A percentile compares a stretch with the other conserved stretches of the same genome.
Conservation (phyloP, 2,888 invertebrate genomes). For the Dioctria linearis region DNA sequence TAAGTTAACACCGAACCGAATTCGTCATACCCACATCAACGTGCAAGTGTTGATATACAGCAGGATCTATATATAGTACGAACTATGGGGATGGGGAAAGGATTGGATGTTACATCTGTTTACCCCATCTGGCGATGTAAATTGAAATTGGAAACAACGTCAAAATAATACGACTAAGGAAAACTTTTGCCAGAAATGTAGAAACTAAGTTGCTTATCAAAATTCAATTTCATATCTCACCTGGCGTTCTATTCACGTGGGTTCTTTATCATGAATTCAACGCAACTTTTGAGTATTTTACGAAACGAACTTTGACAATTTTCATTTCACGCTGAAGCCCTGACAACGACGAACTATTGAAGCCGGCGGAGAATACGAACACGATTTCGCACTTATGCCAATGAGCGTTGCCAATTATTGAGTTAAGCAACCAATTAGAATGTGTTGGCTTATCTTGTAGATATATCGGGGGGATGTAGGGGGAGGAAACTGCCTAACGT, state of each 20-base stretch:
- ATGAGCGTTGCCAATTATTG: conserved; percentile 44
- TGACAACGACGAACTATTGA: conserved; percentile 11
- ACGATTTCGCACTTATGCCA: conserved; percentile 49
- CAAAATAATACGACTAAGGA: conserved; percentile 28
- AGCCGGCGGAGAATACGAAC: conserved; percentile 9
- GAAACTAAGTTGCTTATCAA: conserved; percentile 44
- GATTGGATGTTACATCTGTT: too few relatives aligned
- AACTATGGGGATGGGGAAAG: neutral
- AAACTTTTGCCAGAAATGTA: conserved; percentile 26
- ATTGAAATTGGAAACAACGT: neutral
- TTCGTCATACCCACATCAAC: conserved; percentile 13
- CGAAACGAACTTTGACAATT: conserved; percentile 34
- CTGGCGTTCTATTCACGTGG: conserved; percentile 22
- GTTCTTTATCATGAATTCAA: conserved; percentile 34
- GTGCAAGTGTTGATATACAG: neutral
- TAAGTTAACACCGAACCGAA: conserved; percentile 15
- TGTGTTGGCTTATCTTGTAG: neutral
- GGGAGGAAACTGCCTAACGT: neutral
- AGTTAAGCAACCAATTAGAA: conserved; percentile 47
- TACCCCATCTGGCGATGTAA: neutral
- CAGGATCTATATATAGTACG: neutral
- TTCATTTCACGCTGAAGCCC: neutral
- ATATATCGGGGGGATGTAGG: neutral
- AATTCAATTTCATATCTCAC: conserved; percentile 40
- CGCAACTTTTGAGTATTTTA: neutral